phyloP scores from a whole-genome alignment of 2,797 vertebrate species.

The Anniella stebbinsi region DNA sequence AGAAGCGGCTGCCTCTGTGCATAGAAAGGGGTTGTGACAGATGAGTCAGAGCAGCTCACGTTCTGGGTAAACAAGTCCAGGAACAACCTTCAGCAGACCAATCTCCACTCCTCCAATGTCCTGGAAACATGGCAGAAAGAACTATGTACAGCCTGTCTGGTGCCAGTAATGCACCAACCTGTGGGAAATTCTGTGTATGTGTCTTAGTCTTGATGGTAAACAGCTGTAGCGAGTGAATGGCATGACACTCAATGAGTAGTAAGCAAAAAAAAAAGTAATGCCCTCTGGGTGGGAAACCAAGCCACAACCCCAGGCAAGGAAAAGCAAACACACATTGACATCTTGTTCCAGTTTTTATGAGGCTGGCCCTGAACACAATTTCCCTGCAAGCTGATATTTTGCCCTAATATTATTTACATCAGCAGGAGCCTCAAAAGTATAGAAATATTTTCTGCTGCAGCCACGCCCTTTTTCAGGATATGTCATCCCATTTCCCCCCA shows the following conservation, averaged over 20 bases:
- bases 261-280: background rate
- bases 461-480: background rate
- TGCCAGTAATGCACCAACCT: background rate
- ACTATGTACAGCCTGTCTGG: background rate
- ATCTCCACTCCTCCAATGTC: background rate
- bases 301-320: background rate
- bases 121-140: background rate
- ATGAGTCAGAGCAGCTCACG: background rate
- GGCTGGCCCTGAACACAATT: background rate
- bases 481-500: background rate
- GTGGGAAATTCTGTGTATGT: background rate
- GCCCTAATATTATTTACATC: background rate
- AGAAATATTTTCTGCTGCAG: background rate
- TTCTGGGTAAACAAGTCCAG: background rate
- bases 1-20: background rate
- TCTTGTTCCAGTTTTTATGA: background rate
- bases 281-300: background rate
- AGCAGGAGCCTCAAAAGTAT: background rate
- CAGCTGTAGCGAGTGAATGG: background rate
- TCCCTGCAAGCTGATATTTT: background rate
- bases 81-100: background rate
- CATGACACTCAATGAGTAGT: background rate
- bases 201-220: background rate
- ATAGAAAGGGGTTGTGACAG: background rate
- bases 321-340: background rate